phyloP scores from a whole-genome alignment of 2,113 vertebrate species.

The Sinocyclocheilus rhinocerous region DNA sequence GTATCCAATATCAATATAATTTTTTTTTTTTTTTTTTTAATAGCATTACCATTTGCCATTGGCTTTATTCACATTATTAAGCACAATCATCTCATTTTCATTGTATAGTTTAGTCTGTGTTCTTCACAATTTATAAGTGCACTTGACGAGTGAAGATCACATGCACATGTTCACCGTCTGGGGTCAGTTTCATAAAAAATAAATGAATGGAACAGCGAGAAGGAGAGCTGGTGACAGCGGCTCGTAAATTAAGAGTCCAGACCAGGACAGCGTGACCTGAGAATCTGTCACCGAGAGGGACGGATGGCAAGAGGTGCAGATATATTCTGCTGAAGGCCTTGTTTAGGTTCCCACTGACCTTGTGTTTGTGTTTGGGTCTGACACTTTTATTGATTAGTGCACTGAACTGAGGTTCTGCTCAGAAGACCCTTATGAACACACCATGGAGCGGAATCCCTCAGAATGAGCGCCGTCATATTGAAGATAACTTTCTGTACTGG shows the following conservation, averaged over 20 bases:
- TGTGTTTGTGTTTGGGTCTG: constrained; percentile 59
- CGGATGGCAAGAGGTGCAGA: constrained; percentile 50
- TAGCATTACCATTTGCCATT: background rate
- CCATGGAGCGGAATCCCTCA: background rate
- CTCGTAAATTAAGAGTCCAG: constrained; percentile 36
- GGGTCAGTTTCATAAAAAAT: constrained; percentile 35
- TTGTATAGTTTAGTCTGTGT: background rate
- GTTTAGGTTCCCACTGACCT: constrained; percentile 63
- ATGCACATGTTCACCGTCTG: constrained; percentile 6
- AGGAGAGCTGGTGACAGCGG: constrained; percentile 20
- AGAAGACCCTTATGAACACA: constrained; percentile 17
- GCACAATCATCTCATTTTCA: background rate
- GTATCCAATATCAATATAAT: background rate
- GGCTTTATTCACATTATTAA: background rate
- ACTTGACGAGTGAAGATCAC: constrained; percentile 40
- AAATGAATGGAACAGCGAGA: constrained; percentile 23
- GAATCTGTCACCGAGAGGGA: constrained; percentile 26
- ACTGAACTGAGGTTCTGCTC: constrained; percentile 40
- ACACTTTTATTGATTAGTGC: constrained; percentile 63
- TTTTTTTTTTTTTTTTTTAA: background rate
- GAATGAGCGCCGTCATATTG: background rate
- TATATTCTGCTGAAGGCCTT: constrained; percentile 60
- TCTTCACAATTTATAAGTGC: constrained; percentile 4
- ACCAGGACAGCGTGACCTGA: constrained; percentile 36
- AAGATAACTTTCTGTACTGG: background rate